Evolutionary conservation across 1,140 invertebrate genomes (phyloP).

Genomic region (Pissodes strobi): DNA sequence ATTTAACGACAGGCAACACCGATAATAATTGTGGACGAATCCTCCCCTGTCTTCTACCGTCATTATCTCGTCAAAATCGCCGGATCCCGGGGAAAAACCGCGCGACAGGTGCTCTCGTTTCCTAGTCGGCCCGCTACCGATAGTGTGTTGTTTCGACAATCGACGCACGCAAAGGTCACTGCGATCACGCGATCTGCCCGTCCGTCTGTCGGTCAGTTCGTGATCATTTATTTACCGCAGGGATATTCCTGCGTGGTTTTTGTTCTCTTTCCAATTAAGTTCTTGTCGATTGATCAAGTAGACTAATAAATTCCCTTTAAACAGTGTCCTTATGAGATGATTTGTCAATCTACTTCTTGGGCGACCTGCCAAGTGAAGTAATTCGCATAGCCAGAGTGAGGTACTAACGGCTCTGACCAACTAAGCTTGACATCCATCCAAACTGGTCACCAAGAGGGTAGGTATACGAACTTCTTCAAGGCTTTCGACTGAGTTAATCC

Average conservation of each 20-base stretch:
- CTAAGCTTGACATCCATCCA: too few species aligned
- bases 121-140: conserved; percentile 14
- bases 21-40: not conserved
- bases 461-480: too few species aligned
- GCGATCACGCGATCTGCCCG: conserved; percentile 31
- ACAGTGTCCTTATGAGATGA: too few species aligned
- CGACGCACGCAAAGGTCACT: conserved; percentile 35
- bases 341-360: too few species aligned
- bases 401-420: not conserved
- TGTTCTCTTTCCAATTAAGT: too few species aligned
- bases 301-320: too few species aligned
- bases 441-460: too few species aligned
- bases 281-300: too few species aligned
- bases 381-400: not conserved
- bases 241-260: too few species aligned
- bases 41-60: not conserved
- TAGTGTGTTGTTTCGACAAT: conserved; percentile 20
- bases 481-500: too few species aligned
- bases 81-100: conserved; percentile 4
- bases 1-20: not conserved
- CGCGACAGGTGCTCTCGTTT: conserved; percentile 34
- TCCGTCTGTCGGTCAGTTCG: not conserved
- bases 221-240: not conserved
- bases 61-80: conserved; percentile 16
- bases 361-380: too few species aligned